Conservation (phyloP, 2,888 invertebrate species). For the Dione vanillae region DNA sequence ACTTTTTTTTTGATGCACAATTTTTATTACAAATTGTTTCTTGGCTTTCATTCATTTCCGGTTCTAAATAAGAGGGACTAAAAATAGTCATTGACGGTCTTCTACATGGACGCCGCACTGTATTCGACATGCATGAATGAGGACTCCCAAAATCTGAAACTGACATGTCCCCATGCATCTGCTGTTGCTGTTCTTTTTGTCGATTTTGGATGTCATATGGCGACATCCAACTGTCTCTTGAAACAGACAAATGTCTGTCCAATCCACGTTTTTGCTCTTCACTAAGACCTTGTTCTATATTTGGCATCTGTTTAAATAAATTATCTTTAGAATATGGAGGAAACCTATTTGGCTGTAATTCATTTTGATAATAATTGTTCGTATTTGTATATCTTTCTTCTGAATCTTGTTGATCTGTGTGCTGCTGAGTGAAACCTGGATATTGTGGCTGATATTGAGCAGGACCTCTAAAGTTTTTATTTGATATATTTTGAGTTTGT, state of each 20-base stretch:
- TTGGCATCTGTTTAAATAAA: background rate
- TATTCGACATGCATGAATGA: background rate
- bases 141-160: conserved; percentile 7
- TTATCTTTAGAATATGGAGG: background rate
- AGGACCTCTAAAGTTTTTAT: background rate
- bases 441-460: background rate
- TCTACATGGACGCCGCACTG: conserved; percentile 19
- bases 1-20: background rate
- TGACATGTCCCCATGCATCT: background rate
- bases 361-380: background rate
- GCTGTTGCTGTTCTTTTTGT: background rate
- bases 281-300: background rate
- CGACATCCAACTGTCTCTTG: background rate
- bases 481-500: background rate
- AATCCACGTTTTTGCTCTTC: background rate
- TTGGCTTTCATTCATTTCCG: conserved; percentile 6
- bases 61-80: conserved; percentile 25
- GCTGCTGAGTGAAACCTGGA: background rate
- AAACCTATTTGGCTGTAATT: background rate
- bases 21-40: conserved; percentile 1
- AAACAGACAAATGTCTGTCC: background rate
- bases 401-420: background rate
- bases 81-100: conserved; percentile 36
- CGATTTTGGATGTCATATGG: background rate
- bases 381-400: conserved; percentile 10